A percentile compares a stretch with the other conserved stretches of the same genome.
Conservation (phyloP, 1,140 invertebrate genomes). For the Chlorops oryzae region DNA sequence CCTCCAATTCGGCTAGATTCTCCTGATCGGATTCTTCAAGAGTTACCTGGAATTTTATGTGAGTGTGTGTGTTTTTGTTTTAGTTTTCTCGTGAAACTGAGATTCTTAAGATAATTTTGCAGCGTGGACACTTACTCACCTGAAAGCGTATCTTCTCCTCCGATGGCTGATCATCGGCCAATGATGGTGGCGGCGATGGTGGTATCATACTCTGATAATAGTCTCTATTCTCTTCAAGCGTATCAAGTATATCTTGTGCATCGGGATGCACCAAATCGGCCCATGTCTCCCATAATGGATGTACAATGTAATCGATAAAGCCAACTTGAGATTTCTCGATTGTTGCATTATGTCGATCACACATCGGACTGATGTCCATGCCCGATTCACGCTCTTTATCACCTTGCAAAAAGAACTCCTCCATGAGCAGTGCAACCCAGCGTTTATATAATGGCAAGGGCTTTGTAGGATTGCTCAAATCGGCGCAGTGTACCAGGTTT, state of each 20-base stretch:
- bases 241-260: conserved; percentile 95
- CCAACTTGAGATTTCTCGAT: conserved; percentile 98
- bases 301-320: conserved; percentile 99
- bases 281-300: conserved; percentile 99
- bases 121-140: conserved; percentile 40
- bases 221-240: conserved; percentile 95
- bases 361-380: conserved; percentile 97
- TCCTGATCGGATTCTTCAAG: conserved; percentile 69
- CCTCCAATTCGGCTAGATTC: conserved; percentile 59
- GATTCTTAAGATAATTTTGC: neutral
- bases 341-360: conserved; percentile 89
- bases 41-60: conserved; percentile 61
- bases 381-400: conserved; percentile 87
- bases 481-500: conserved; percentile 98
- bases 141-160: conserved; percentile 64
- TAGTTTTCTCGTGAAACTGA: neutral
- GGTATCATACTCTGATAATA: conserved; percentile 91
- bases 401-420: conserved; percentile 96
- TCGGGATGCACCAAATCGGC: conserved; percentile 97
- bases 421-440: conserved; percentile 92
- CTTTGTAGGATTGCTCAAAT: conserved; percentile 98
- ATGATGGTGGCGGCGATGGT: conserved; percentile 68
- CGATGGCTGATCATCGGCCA: conserved; percentile 47
- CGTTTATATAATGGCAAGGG: conserved; percentile 84
- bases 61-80: conserved; percentile 3